Conservation (phyloP, 2,888 invertebrate genomes). For the Fragum sueziense region DNA sequence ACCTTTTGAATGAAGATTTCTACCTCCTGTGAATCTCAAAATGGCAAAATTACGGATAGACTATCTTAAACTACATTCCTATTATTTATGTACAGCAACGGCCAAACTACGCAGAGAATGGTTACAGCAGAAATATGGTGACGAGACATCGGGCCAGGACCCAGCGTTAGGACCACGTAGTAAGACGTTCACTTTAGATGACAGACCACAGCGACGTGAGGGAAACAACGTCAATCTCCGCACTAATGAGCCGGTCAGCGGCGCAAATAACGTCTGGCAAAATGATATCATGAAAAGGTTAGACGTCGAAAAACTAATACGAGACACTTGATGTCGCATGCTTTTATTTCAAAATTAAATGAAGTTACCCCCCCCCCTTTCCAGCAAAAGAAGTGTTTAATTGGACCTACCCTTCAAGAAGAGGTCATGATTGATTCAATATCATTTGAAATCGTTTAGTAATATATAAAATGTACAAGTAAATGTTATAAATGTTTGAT, state of each 20-base stretch:
- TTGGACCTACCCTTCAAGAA: too few species aligned
- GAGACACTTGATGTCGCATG: too few species aligned
- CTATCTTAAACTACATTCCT: too few species aligned
- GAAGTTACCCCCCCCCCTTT: too few species aligned
- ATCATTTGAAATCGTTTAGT: too few species aligned
- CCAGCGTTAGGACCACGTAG: not conserved
- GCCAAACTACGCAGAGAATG: slow-evolving; percentile 22
- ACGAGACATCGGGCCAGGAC: not conserved
- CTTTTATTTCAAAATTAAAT: too few species aligned
- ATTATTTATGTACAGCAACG: slow-evolving; percentile 16
- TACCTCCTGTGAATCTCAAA: not conserved
- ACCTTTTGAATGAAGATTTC: not conserved
- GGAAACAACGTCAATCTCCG: not conserved
- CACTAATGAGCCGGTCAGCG: not conserved
- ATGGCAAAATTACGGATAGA: not conserved
- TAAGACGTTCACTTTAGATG: not conserved
- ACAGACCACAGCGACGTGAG: not conserved
- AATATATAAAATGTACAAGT: too few species aligned
- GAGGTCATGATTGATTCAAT: too few species aligned
- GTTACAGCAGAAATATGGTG: slow-evolving; percentile 5
- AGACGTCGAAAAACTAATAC: too few species aligned
- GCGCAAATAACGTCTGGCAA: slow-evolving; percentile 12
- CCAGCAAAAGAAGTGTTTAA: too few species aligned
- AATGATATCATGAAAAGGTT: slow-evolving; percentile 11
- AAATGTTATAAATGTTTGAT: too few species aligned